A percentile compares a stretch with the other conserved stretches of the same genome.
phyloP scores from a whole-genome alignment of 2,888 invertebrate genomes.

The Phyllotreta cruciferae region DNA sequence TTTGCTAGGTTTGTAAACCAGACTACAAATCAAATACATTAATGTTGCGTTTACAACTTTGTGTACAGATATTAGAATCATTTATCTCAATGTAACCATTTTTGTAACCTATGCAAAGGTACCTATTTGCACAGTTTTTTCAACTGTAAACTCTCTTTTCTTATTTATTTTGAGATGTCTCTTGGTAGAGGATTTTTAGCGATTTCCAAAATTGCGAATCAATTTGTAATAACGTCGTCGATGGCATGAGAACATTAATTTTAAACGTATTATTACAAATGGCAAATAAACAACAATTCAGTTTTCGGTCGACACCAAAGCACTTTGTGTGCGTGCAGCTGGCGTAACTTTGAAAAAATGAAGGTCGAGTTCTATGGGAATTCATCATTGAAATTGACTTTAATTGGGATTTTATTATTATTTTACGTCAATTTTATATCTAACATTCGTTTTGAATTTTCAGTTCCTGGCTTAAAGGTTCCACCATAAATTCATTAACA shows the following conservation, averaged over 20 bases:
- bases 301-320: conserved; percentile 46
- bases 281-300: conserved; percentile 31
- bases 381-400: conserved; percentile 33
- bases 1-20: no score
- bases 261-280: conserved; percentile 37
- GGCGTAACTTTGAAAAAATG: conserved; percentile 40
- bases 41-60: no score
- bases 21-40: no score
- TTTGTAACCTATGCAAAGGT: no score
- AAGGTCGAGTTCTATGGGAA: conserved; percentile 44
- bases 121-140: no score
- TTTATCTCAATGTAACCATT: no score
- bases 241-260: conserved; percentile 38
- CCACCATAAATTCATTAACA: neutral
- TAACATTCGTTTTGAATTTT: neutral
- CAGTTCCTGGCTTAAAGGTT: conserved; percentile 10
- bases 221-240: neutral
- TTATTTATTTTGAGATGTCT: no score
- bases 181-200: no score
- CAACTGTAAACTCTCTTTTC: no score
- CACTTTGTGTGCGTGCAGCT: conserved; percentile 44
- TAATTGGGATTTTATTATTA: conserved; percentile 32
- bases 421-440: conserved; percentile 23
- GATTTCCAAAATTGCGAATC: no score
- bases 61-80: no score